Evolutionary conservation across 2,797 vertebrate genomes (phyloP), one percentile per base, ranked within the genome.

Genomic region (Chelonia mydas): DNA sequence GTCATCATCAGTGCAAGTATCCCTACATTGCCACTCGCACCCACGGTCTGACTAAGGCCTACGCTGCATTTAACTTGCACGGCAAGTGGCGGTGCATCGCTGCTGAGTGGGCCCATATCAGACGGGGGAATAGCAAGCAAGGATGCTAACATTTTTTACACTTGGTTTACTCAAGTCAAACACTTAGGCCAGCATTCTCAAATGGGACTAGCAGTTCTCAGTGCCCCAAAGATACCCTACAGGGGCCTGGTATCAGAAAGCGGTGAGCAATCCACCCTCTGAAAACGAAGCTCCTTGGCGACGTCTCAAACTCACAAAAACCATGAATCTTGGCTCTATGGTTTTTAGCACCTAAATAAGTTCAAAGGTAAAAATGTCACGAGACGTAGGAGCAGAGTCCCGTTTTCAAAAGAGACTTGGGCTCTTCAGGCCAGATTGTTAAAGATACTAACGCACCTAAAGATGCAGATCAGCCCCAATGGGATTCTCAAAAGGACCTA

Each of bases 121-220:
- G 57, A 87, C 55, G 16, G 68, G 81, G 8, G 5, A 0, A n/a
- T 59, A 19, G 68, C 0, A 0, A 47, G 27, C 37, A 51, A 45
- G 37, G 85, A 21, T 13, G 2, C 12, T 81, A 84, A 88, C 89
- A 90, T 21, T 82, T 25, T 81, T 84, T 54, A 3, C 2, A 1
- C 2, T 31, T 33, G 31, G 15, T 31, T 61, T 33, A 61, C 59
- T 61, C 31, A 33, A 7, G 59, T 16, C 28, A 61, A 31, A 61
- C 6, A 33, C 61, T 45, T 45, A 10, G 68, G 88, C 33, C 76
- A 88, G 77, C n/a, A 47, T 31, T 84, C 88, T 50, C 23, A 55
- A 49, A 68, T 3, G 45, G 2, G 83, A 59, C 41, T 84, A 84
- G 74, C n/a, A 28, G 53, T 13, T 49, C 28, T 92, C 68, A 37